Evolutionary conservation across 2,797 vertebrate species (phyloP).

Genomic region (Gymnocypris eckloni): DNA sequence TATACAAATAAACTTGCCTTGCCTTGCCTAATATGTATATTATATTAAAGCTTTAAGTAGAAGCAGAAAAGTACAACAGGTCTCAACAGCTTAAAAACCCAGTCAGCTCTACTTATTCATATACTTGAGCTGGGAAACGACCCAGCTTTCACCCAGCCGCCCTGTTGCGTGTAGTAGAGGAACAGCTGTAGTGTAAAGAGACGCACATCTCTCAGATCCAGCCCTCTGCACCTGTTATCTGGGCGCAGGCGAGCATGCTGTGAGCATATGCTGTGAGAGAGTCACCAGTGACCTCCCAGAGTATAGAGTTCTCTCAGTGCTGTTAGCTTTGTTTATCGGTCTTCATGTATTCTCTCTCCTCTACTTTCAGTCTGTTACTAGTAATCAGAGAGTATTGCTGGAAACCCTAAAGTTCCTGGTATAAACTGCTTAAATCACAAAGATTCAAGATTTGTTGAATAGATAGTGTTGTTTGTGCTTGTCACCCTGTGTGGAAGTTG

Average conservation of each 20-base stretch:
- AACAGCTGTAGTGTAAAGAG: slow-evolving; percentile 63
- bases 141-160: slow-evolving; percentile 20
- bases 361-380: neutral
- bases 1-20: no score
- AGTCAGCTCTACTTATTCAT: neutral
- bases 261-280: slow-evolving; percentile 34
- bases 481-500: neutral
- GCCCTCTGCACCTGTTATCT: slow-evolving; percentile 65
- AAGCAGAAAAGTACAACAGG: neutral
- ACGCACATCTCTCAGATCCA: slow-evolving; percentile 51
- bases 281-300: slow-evolving; percentile 4
- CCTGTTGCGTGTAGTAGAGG: slow-evolving; percentile 28
- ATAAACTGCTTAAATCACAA: neutral
- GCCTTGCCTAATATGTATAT: no score
- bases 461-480: neutral
- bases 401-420: neutral
- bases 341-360: neutral
- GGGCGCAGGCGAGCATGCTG: slow-evolving; percentile 30
- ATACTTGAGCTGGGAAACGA: slow-evolving; percentile 13
- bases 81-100: neutral
- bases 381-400: neutral
- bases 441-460: neutral
- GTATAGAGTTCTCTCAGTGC: slow-evolving; percentile 16
- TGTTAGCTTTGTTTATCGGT: slow-evolving; percentile 26
- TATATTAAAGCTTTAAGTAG: neutral